phyloP scores from a whole-genome alignment of 2,113 vertebrate genomes.

The Aegypius monachus region DNA sequence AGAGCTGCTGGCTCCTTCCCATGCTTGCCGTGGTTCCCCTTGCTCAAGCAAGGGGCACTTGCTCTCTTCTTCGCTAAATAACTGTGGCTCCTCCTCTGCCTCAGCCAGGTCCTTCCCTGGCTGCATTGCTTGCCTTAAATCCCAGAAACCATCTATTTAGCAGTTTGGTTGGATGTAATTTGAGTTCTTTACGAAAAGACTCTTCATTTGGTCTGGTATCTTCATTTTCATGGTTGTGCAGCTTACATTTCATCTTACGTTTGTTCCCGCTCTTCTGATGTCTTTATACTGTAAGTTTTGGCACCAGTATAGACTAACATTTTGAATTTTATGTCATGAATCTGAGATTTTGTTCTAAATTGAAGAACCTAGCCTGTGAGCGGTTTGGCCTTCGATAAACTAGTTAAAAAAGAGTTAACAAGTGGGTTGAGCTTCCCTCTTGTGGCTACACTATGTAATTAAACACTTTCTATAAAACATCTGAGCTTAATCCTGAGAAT shows the following conservation, averaged over 20 bases:
- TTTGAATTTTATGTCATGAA: not conserved
- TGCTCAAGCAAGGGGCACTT: not conserved
- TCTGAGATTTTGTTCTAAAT: not conserved
- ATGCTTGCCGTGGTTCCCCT: accelerated
- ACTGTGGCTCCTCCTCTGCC: not conserved
- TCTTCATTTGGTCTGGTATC: not conserved
- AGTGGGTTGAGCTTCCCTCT: not conserved
- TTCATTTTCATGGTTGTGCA: not conserved
- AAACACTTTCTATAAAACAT: not conserved
- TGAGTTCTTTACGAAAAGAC: not conserved
- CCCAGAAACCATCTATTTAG: not conserved
- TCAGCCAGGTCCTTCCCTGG: not conserved
- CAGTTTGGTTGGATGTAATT: not conserved
- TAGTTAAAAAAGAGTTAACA: not conserved
- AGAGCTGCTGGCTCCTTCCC: not conserved
- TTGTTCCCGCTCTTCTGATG: not conserved
- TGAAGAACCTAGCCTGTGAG: not conserved
- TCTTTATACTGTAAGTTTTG: not conserved
- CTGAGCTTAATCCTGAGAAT: not conserved
- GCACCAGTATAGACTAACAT: not conserved
- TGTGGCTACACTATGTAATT: not conserved
- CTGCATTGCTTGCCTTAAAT: not conserved
- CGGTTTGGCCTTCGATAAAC: not conserved
- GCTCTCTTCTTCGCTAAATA: not conserved
- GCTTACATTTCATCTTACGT: accelerated